Base-by-base conservation (phyloP, 1,140 invertebrate species). In the Dinoponera quadriceps region DNA sequence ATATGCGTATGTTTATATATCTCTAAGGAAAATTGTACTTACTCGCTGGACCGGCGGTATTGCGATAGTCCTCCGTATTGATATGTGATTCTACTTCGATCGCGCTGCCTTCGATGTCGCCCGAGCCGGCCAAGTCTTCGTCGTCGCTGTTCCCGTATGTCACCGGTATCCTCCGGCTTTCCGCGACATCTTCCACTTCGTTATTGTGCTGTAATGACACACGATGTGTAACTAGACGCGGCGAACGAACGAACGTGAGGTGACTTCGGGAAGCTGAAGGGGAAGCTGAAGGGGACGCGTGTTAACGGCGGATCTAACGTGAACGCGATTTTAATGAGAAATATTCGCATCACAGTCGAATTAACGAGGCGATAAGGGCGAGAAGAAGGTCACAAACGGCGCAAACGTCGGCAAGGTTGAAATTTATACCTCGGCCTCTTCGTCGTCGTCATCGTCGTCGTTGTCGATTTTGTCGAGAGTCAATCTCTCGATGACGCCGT, bases 81-180 rank as follows among this genome's bases (percentile, higher is more conserved):
- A 33, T 16, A 44, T 0, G 3, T 29, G 48, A 11, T 0, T 49
- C 57, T 59, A 4, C 29, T 33, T 84, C 87, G 0, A 29, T 73
- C 2, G 92, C 90, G 29, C 91, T 92, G 33, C 92, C 91, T 55
- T 93, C 92, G 49, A 86, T 69, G 0, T 92, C 92, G 11, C 78
- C 87, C 4, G 93, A 93, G 9, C 91, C 92, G 5, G 85, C 82
- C 16, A 93, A 82, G 68, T 93, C 92, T 57, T 93, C 93, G 69
- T 93, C 92, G 54, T 93, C 92, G 5, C 62, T 81, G 44, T 88
- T 88, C 7, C 62, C 78, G 27, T 78, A 90, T 13, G 44, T 71
- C 13, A 65, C 20, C 16, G 85, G 55, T 0, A 72, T 55, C 38
- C 84, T 73, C 1, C 68, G 74, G 22, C 71, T 85, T 51, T 85